A percentile compares a stretch with the other conserved stretches of the same genome.
phyloP scores from a whole-genome alignment of 2,113 vertebrate species.

The Hydrolagus affinis region DNA sequence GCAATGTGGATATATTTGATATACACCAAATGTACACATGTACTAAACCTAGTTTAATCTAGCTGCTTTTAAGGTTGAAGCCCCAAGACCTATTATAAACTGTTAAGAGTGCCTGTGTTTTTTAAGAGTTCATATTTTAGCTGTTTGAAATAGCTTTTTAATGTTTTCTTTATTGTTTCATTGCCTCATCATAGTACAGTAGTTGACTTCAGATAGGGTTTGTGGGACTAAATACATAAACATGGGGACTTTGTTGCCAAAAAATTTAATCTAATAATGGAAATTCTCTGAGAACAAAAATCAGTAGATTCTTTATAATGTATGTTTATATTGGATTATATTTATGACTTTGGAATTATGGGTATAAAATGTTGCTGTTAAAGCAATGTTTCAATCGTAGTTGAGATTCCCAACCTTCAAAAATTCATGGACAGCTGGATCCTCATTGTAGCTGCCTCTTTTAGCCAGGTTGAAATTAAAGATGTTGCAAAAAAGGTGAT shows the following conservation, averaged over 20 bases:
- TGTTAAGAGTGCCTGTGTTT: slow-evolving; percentile 6
- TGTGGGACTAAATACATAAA: background rate
- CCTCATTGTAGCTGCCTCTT: background rate
- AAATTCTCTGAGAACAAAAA: background rate
- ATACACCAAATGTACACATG: background rate
- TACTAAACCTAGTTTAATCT: background rate
- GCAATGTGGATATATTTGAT: background rate
- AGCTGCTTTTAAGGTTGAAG: background rate
- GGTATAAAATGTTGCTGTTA: background rate
- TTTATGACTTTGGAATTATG: background rate
- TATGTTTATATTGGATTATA: background rate
- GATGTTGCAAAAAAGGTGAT: background rate
- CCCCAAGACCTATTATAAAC: background rate
- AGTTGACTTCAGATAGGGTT: background rate
- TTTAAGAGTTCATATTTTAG: background rate
- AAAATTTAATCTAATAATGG: slow-evolving; percentile 6
- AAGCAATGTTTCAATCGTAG: background rate
- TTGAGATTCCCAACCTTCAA: background rate
- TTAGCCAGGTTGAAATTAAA: slow-evolving; percentile 4
- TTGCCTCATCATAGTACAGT: background rate
- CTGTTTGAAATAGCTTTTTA: background rate
- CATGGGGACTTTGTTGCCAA: background rate
- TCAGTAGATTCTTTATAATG: background rate
- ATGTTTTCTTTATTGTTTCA: background rate
- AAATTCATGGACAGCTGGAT: background rate